A percentile compares a stretch with the other conserved stretches of the same genome.
Evolutionary conservation across 2,797 vertebrate species (phyloP).

Genomic region (Limnodromus scolopaceus): DNA sequence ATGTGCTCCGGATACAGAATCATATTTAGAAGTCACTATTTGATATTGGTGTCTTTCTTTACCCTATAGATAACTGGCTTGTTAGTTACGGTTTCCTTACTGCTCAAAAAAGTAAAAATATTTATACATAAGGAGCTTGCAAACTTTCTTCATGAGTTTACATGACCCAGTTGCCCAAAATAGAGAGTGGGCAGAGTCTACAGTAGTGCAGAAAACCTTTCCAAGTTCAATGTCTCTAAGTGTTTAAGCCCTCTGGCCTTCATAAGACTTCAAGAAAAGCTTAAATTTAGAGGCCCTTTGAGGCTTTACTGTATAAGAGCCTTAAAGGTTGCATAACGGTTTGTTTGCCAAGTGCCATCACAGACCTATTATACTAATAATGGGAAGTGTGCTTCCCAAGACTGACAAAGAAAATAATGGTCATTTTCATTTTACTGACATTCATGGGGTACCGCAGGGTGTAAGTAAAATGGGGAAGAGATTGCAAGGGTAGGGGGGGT

Average conservation of each 20-base stretch:
- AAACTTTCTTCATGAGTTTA: not conserved
- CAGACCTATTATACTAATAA: not conserved
- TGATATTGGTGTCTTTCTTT: not conserved
- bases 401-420: not conserved
- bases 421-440: not conserved
- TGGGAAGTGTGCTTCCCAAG: not conserved
- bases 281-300: not conserved
- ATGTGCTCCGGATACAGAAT: not conserved
- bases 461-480: not conserved
- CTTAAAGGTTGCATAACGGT: not conserved
- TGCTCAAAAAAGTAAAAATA: not conserved
- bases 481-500: accelerated
- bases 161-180: not conserved
- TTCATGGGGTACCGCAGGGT: accelerated
- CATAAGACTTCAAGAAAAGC: not conserved
- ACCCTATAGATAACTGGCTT: not conserved
- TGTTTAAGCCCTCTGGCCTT: not conserved
- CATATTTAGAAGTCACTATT: not conserved
- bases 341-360: not conserved
- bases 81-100: not conserved
- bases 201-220: not conserved
- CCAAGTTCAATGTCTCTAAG: not conserved
- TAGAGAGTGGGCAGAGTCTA: not conserved
- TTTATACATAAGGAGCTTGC: constrained; percentile 28
- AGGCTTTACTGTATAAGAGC: not conserved